Evolutionary conservation across 2,113 vertebrate species (phyloP).

Genomic region (Pyrgilauda ruficollis): DNA sequence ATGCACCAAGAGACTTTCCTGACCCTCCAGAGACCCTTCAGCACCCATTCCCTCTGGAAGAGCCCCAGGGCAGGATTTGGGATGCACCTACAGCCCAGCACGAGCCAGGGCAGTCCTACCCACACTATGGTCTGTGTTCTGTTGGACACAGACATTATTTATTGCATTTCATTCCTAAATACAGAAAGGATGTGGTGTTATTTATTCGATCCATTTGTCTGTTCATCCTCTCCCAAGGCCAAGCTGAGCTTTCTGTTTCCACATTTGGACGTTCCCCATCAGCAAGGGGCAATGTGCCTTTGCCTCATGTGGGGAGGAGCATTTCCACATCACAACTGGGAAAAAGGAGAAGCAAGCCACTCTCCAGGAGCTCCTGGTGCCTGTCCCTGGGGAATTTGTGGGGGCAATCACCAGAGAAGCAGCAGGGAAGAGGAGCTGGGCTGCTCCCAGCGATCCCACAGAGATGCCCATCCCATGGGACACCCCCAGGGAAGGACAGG

Average conservation of each 20-base stretch:
- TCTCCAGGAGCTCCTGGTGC: not conserved
- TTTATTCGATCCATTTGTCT: not conserved
- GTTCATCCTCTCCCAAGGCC: not conserved
- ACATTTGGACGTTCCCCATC: not conserved
- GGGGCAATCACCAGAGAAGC: not conserved
- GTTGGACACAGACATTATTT: not conserved
- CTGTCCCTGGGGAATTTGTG: fast-evolving
- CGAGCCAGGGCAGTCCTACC: not conserved
- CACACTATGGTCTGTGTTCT: not conserved
- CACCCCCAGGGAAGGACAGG: not conserved
- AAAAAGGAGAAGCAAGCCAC: not conserved
- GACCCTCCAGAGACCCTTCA: not conserved
- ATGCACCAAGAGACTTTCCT: fast-evolving
- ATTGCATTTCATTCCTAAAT: conserved; percentile 47
- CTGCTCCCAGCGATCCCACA: fast-evolving
- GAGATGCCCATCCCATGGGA: fast-evolving
- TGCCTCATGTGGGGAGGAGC: fast-evolving
- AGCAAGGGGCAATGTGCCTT: not conserved
- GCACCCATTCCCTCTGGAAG: fast-evolving
- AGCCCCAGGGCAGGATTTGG: fast-evolving
- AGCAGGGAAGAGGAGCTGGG: not conserved
- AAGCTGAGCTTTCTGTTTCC: not conserved
- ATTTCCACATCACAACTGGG: not conserved
- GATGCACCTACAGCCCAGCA: fast-evolving
- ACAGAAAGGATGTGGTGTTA: not conserved